Percentiles rank a stretch among this genome's conserved stretches.
Conservation (phyloP, 2,113 vertebrate genomes). For the Pimephales promelas region DNA sequence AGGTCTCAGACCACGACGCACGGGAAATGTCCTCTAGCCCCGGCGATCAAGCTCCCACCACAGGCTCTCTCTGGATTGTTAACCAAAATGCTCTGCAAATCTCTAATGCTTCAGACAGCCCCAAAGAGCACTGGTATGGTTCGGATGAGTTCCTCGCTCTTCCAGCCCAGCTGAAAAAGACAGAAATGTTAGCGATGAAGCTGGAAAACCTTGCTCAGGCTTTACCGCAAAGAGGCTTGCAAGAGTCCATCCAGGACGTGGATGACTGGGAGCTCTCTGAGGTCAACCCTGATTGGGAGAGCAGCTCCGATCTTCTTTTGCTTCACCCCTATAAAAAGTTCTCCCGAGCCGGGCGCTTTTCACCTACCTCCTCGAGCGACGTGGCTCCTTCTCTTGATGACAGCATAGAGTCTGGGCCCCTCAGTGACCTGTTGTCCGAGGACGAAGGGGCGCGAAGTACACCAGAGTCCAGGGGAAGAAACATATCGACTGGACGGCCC, state of each 20-base stretch:
- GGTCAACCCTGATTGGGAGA: conserved; percentile 88
- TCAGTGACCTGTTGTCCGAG: conserved; percentile 89
- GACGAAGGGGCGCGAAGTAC: conserved; percentile 78
- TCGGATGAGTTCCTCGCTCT: conserved; percentile 96
- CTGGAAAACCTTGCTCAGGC: conserved; percentile 89
- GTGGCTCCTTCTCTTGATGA: conserved; percentile 86
- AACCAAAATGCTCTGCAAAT: conserved; percentile 34
- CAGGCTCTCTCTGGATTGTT: conserved; percentile 60
- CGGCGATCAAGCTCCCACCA: conserved; percentile 56
- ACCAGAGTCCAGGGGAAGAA: conserved; percentile 65
- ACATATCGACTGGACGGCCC: conserved; percentile 52
- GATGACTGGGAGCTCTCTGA: conserved; percentile 97
- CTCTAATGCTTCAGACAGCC: conserved; percentile 56
- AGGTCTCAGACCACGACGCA: conserved; percentile 66
- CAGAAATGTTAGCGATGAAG: conserved; percentile 89
- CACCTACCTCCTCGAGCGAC: conserved; percentile 90
- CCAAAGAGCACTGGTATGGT: conserved; percentile 84
- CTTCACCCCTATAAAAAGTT: conserved; percentile 74
- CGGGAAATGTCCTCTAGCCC: conserved; percentile 64
- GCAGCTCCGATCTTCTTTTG: conserved; percentile 66
- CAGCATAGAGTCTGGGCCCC: conserved; percentile 88
- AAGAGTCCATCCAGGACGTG: conserved; percentile 85
- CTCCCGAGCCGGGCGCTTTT: conserved; percentile 70
- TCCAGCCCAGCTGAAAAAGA: conserved; percentile 90
- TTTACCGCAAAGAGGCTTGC: conserved; percentile 80